Conservation (phyloP, 2,797 vertebrate genomes). For the Threskiornis aethiopicus region DNA sequence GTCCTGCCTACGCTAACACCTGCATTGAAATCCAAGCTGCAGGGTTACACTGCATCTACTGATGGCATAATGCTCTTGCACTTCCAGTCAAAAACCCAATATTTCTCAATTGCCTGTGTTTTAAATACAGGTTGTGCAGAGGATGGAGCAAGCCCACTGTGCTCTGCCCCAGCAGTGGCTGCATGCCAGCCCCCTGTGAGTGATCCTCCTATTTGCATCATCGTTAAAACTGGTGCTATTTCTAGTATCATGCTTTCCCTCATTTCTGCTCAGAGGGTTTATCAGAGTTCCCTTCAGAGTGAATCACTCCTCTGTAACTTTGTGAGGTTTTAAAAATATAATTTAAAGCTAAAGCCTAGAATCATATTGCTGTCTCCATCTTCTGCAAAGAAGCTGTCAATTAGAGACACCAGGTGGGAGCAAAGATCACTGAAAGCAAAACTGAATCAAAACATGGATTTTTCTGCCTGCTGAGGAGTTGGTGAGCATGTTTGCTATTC, state of each 20-base stretch:
- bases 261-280: not conserved
- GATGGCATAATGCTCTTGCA: not conserved
- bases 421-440: slow-evolving; percentile 37
- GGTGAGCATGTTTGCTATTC: not conserved
- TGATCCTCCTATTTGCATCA: not conserved
- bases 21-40: not conserved
- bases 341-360: slow-evolving; percentile 8
- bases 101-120: not conserved
- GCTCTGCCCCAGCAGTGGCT: not conserved
- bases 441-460: not conserved
- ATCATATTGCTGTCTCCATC: not conserved
- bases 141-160: not conserved
- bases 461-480: not conserved
- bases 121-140: not conserved
- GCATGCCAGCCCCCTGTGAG: not conserved
- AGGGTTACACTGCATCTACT: not conserved
- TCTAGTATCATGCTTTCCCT: not conserved
- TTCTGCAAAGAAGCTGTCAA: slow-evolving; percentile 18
- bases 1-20: not conserved
- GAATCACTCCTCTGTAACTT: not conserved
- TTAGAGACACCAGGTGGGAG: slow-evolving; percentile 27
- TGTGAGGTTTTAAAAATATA: not conserved
- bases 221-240: not conserved
- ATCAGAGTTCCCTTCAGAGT: not conserved
- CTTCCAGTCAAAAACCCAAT: not conserved